These are phyloP conservation scores for Aythya fuligula DNA, from an alignment of 2,797 vertebrate species.

Conservation along the genomic window DNA sequence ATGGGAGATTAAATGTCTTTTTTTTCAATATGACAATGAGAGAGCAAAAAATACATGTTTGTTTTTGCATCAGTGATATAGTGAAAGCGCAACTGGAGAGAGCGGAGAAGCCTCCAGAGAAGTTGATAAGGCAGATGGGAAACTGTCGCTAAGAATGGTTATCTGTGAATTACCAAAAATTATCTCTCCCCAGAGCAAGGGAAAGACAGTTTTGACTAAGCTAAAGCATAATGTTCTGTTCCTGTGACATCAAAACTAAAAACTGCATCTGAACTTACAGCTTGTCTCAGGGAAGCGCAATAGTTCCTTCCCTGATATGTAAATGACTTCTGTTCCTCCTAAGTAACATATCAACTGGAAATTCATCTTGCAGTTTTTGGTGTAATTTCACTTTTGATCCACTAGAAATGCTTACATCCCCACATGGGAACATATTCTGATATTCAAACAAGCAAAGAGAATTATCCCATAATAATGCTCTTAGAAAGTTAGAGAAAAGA, in stretches of 20 bases:
- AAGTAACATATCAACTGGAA: not conserved
- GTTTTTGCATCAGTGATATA: not conserved
- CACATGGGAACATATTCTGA: not conserved
- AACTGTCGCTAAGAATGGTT: not conserved
- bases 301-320: not conserved
- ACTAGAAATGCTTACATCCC: not conserved
- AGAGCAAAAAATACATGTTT: not conserved
- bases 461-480: not conserved
- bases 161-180: not conserved
- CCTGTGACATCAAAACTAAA: not conserved
- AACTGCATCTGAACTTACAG: not conserved
- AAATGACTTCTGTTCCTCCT: not conserved
- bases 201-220: not conserved
- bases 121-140: not conserved
- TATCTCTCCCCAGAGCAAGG: not conserved
- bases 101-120: not conserved
- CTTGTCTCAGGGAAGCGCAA: not conserved
- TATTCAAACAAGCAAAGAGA: not conserved
- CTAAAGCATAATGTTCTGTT: not conserved
- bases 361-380: not conserved
- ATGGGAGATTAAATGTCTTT: not conserved
- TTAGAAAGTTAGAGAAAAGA: not conserved
- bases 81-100: not conserved
- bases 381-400: not conserved
- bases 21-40: not conserved